Evolutionary conservation across 37 sponge, comb jelly and placozoan species (phyloP).

Genomic region (Spongilla lacustris): DNA sequence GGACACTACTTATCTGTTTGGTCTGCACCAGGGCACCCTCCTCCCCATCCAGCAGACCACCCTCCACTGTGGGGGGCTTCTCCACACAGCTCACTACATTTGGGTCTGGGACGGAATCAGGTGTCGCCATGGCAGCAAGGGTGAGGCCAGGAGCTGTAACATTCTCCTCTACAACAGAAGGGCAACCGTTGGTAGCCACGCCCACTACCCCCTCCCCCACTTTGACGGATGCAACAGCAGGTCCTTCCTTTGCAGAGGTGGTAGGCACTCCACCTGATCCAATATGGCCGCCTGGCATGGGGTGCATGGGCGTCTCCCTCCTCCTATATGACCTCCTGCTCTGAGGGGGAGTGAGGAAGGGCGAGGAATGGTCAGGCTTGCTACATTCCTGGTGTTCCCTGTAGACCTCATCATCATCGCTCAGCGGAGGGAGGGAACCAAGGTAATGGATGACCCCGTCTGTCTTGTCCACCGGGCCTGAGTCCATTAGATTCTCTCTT

Average conservation of each 20-base stretch:
- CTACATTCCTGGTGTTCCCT: slow-evolving; percentile 60
- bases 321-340: slow-evolving; percentile 20
- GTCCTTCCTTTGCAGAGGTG: not conserved
- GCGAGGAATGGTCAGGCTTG: too few relatives aligned
- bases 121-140: too few relatives aligned
- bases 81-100: not conserved
- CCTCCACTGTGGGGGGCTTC: too few relatives aligned
- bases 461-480: slow-evolving; percentile 45
- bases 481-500: not conserved
- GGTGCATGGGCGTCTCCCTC: not conserved
- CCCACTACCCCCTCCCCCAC: not conserved
- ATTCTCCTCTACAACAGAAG: not conserved
- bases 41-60: not conserved
- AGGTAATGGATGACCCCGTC: slow-evolving; percentile 40
- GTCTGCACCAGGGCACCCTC: slow-evolving; percentile 21
- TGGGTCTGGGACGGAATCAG: not conserved
- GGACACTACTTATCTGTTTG: slow-evolving; percentile 68
- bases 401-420: slow-evolving; percentile 58
- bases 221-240: not conserved
- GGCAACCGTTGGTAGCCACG: not conserved
- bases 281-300: not conserved
- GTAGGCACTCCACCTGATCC: not conserved
- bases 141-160: too few relatives aligned
- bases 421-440: slow-evolving; percentile 27
- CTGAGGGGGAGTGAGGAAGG: slow-evolving; percentile 72